Conservation (phyloP, 1,140 invertebrate species). For the Drosophila pectinifera region DNA sequence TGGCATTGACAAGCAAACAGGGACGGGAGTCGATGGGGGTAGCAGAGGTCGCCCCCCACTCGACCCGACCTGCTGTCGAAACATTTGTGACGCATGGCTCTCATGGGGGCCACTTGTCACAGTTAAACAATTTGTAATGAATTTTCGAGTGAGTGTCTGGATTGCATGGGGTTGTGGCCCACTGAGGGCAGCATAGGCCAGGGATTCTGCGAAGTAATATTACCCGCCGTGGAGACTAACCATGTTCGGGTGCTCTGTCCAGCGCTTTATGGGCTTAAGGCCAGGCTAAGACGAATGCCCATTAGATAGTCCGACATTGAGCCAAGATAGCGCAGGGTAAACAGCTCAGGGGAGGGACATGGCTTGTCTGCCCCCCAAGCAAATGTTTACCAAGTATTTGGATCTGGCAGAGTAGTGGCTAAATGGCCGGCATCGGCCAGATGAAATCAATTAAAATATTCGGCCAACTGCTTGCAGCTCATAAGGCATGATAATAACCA, state of each 20-base stretch:
- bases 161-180: not conserved
- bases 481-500: conserved; percentile 55
- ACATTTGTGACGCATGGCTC: conserved; percentile 38
- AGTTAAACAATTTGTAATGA: conserved; percentile 64
- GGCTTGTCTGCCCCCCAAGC: conserved; percentile 38
- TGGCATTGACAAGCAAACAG: conserved; percentile 16
- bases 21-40: not conserved
- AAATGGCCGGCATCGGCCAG: conserved; percentile 34
- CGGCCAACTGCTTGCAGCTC: conserved; percentile 52
- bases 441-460: conserved; percentile 81
- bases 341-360: conserved; percentile 44
- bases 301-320: conserved; percentile 26
- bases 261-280: not conserved
- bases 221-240: not conserved
- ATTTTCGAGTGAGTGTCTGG: conserved; percentile 38
- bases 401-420: not conserved
- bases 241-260: not conserved
- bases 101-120: conserved; percentile 47
- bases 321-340: conserved; percentile 35
- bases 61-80: not conserved
- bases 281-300: not conserved
- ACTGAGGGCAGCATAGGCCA: not conserved
- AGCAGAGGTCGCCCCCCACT: conserved; percentile 2
- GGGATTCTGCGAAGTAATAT: not conserved
- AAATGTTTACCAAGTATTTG: conserved; percentile 58